These are phyloP conservation scores for Alethe diademata DNA, from an alignment of 2,113 vertebrate genomes.

Conservation along the genomic window DNA sequence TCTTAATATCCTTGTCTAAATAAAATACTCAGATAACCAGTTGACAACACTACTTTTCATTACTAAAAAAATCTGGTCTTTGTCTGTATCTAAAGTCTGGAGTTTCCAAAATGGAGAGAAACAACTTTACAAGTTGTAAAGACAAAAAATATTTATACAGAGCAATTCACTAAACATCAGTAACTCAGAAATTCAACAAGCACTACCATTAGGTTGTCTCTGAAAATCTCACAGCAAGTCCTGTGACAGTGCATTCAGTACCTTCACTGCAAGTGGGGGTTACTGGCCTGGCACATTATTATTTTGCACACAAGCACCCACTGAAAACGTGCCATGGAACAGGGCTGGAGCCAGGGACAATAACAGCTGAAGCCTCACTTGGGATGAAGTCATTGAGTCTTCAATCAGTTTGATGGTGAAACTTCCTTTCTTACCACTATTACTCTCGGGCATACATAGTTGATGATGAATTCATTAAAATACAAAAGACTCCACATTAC, in stretches of 20 bases:
- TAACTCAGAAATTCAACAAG: neutral
- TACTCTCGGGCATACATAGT: neutral
- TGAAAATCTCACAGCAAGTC: neutral
- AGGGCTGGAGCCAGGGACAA: neutral
- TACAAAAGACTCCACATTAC: neutral
- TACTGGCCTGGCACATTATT: neutral
- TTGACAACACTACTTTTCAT: neutral
- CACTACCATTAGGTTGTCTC: neutral
- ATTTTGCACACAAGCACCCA: neutral
- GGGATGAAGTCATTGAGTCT: neutral
- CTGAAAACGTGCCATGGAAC: neutral
- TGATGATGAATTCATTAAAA: conserved; percentile 25
- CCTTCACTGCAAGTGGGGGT: neutral
- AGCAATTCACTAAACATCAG: neutral
- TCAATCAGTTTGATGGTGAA: neutral
- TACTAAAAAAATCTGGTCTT: neutral
- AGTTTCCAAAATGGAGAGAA: neutral
- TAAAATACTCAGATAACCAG: neutral
- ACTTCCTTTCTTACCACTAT: neutral
- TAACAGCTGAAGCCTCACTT: neutral
- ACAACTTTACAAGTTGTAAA: neutral
- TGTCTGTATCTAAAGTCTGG: neutral
- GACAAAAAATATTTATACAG: neutral
- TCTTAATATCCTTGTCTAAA: neutral
- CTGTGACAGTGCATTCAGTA: neutral